A percentile compares a stretch with the other conserved stretches of the same genome.
Conservation (phyloP, 2,797 vertebrate species). For the Intellagama lesueurii region DNA sequence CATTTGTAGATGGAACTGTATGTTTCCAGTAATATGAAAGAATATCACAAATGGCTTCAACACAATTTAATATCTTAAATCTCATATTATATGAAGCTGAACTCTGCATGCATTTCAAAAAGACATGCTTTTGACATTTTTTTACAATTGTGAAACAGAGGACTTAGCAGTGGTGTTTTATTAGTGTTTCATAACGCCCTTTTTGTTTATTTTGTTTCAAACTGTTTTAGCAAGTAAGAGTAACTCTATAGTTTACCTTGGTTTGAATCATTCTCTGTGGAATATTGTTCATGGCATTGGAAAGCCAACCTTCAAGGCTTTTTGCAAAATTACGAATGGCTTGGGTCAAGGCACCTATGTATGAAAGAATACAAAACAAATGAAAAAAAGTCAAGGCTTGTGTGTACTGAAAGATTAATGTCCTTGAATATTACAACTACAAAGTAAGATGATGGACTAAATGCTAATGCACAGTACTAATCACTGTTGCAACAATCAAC, state of each 20-base stretch:
- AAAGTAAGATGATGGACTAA: neutral
- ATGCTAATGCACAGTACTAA: slow-evolving; percentile 10
- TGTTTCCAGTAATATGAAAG: neutral
- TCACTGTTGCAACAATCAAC: slow-evolving; percentile 1
- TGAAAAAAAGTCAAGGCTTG: slow-evolving; percentile 56
- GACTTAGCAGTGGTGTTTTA: neutral
- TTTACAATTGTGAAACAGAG: neutral
- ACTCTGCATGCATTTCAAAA: neutral
- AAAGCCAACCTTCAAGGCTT: slow-evolving; percentile 90
- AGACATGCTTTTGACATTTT: neutral
- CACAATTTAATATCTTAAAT: neutral
- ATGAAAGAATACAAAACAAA: slow-evolving; percentile 70
- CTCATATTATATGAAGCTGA: neutral
- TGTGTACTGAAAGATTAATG: slow-evolving; percentile 29
- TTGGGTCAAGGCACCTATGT: slow-evolving; percentile 88
- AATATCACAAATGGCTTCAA: neutral
- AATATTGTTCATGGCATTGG: slow-evolving; percentile 88
- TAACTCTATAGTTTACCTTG: slow-evolving; percentile 76
- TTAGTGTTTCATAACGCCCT: slow-evolving; percentile 10
- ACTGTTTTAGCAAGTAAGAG: slow-evolving; percentile 37
- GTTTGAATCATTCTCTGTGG: slow-evolving; percentile 89
- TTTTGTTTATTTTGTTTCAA: slow-evolving; percentile 18
- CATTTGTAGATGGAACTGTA: neutral
- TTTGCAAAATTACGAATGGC: slow-evolving; percentile 91
- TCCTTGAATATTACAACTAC: slow-evolving; percentile 18